Evolutionary conservation across 2,797 vertebrate species (phyloP).

Genomic region (Sylvia borin): DNA sequence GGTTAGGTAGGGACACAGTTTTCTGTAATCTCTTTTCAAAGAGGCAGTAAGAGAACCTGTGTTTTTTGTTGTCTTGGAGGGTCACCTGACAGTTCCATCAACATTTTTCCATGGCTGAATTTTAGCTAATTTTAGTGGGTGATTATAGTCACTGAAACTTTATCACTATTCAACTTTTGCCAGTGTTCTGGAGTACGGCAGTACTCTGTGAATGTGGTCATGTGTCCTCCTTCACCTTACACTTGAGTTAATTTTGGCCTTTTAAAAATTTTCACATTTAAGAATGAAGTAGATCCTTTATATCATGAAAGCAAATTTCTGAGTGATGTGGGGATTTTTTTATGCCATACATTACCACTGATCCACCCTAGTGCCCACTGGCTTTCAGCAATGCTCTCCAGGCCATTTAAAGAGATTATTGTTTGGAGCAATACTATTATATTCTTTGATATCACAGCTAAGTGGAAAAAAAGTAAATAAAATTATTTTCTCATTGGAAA

Average conservation of each 20-base stretch:
- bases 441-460: not conserved
- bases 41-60: not conserved
- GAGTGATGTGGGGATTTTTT: not conserved
- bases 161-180: not conserved
- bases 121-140: conserved; percentile 12
- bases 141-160: not conserved
- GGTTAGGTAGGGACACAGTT: not conserved
- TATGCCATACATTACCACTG: not conserved
- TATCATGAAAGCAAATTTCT: not conserved
- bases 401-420: not conserved
- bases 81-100: not conserved
- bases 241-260: not conserved
- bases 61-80: not conserved
- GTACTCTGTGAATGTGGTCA: not conserved
- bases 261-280: not conserved
- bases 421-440: not conserved
- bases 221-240: not conserved
- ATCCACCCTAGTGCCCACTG: not conserved
- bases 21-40: conserved; percentile 7
- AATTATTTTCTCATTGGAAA: conserved; percentile 38
- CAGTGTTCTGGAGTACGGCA: not conserved
- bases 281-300: not conserved
- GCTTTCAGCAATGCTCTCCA: not conserved
- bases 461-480: not conserved
- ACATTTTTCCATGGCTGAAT: conserved; percentile 14